Percentiles rank a stretch among this genome's conserved stretches.
Evolutionary conservation across 2,797 vertebrate species (phyloP).

Genomic region (Phaenicophaeus curvirostris): DNA sequence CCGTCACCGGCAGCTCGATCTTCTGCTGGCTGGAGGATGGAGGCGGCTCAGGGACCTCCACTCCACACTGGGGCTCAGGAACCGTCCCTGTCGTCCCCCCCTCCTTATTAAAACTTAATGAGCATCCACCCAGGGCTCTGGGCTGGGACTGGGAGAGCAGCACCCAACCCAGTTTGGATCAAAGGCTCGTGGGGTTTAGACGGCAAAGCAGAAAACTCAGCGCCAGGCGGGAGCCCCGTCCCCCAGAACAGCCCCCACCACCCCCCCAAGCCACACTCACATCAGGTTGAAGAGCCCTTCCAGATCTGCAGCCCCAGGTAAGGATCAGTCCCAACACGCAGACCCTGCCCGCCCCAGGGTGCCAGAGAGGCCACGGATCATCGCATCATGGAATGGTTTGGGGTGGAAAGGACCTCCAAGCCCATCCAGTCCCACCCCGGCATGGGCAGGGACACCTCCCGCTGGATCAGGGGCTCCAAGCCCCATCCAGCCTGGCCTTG

Average conservation of each 20-base stretch:
- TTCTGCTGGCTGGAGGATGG: conserved; percentile 85
- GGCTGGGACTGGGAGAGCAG: not conserved
- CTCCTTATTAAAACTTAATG: not conserved
- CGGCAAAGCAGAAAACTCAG: not conserved
- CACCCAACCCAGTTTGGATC: not conserved
- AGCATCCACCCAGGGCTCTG: not conserved
- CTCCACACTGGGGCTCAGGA: not conserved
- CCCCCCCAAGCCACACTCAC: conserved; percentile 76
- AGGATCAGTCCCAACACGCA: conserved; percentile 27
- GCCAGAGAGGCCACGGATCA: not conserved
- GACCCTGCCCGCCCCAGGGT: not conserved
- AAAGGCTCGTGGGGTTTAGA: rapidly evolving
- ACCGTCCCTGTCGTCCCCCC: too few species aligned
- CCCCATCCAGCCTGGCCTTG: too few species aligned
- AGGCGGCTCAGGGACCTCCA: not conserved
- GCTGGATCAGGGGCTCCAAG: too few species aligned
- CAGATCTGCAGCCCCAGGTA: conserved; percentile 83
- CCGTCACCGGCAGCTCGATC: conserved; percentile 89
- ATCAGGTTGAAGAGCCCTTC: conserved; percentile 94
- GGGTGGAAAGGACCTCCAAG: too few species aligned
- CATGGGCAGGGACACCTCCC: too few species aligned
- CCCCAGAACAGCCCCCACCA: too few species aligned
- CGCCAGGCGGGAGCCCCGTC: not conserved
- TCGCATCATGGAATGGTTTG: too few species aligned
- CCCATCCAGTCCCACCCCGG: too few species aligned